Base-by-base conservation (phyloP, 2,113 vertebrate species). In the Recurvirostra avosetta region DNA sequence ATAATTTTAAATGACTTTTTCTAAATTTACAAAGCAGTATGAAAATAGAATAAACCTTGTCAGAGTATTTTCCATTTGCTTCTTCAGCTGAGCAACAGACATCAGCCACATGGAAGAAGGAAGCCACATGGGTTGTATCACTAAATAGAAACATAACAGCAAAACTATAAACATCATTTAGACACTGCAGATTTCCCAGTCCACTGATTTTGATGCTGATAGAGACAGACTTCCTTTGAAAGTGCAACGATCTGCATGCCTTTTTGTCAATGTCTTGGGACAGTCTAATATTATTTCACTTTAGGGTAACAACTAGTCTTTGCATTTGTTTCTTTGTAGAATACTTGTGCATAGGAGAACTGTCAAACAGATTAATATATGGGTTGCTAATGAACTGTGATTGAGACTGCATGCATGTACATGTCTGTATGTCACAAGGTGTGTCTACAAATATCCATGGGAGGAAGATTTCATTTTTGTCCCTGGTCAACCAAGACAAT, bases 181-280 rank as follows among this genome's bases (percentile, higher is more conserved):
- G 97, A 99, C 97, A 97, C 96, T 95, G 96, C 97, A 97, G 96
- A 98, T 99, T 99, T 99, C 98, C 98, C 98, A 98, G 97, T 97
- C 97, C 97, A 97, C 93, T 98, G 98, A 96, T 92, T 98, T 98
- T 98, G 98, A 99, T 98, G 98, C 92, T 98, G 98, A 99, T 98
- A 97, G 98, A 98, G 96, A 97, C 74, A 96, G 98, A 98, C 96
- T 97, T 98, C 90, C 92, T 97, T 94, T 97, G 93, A 97, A 98
- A 98, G 98, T 96, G 95, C 97, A 97, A 91, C 95, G 94, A 98
- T 98, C 97, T 98, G 96, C 97, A 90, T 96, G 81, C 47, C 66
- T 97, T 97, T 98, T 98, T 97, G 98, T 98, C 97, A 94, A 96
- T 97, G 96, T 96, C 94, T 97, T 90, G 36, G 90, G 88, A 93